These are phyloP conservation scores for Aurelia aurita complex sp. Pacific DNA, from an alignment of 30 jellyfish, hydroid and myxozoan genomes.

Conservation along the genomic window DNA sequence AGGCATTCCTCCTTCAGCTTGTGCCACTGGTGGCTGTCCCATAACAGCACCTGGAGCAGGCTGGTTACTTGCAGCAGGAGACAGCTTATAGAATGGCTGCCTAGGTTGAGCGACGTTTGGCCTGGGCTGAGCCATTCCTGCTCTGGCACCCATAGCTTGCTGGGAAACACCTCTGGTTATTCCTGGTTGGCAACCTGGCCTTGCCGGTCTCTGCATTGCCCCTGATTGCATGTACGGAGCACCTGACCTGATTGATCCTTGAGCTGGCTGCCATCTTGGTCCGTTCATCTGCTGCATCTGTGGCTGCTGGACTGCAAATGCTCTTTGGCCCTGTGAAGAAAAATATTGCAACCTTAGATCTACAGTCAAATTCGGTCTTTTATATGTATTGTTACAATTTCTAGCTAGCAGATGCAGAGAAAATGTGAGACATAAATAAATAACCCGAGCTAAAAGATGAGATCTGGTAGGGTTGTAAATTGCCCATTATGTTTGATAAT, in stretches of 20 bases:
- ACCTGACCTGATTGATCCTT: slow-evolving; percentile 43
- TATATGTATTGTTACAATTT: too few relatives aligned
- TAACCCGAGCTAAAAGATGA: too few relatives aligned
- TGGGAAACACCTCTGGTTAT: slow-evolving; percentile 54
- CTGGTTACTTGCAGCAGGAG: slow-evolving; percentile 69
- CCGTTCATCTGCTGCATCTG: slow-evolving; percentile 53
- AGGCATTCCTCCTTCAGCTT: slow-evolving; percentile 38
- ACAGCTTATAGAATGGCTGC: slow-evolving; percentile 62
- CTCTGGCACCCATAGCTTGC: slow-evolving; percentile 50
- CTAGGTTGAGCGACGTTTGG: slow-evolving; percentile 74
- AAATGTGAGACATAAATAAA: too few relatives aligned
- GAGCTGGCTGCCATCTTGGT: slow-evolving; percentile 67
- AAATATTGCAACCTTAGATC: background rate
- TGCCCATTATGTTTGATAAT: too few relatives aligned
- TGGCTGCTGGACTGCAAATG: slow-evolving; percentile 75
- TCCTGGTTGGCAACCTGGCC: slow-evolving; percentile 42
- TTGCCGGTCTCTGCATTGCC: slow-evolving; percentile 41
- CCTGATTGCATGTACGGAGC: slow-evolving; percentile 43
- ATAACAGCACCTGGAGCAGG: slow-evolving; percentile 67
- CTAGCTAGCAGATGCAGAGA: too few relatives aligned
- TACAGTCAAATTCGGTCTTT: too few relatives aligned
- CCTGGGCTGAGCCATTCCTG: slow-evolving; percentile 53
- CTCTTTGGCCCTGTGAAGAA: slow-evolving; percentile 37
- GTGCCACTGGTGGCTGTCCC: slow-evolving; percentile 62
- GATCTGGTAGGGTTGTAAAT: too few relatives aligned